phyloP scores from a whole-genome alignment of 1,140 invertebrate genomes.

The Plodia interpunctella region DNA sequence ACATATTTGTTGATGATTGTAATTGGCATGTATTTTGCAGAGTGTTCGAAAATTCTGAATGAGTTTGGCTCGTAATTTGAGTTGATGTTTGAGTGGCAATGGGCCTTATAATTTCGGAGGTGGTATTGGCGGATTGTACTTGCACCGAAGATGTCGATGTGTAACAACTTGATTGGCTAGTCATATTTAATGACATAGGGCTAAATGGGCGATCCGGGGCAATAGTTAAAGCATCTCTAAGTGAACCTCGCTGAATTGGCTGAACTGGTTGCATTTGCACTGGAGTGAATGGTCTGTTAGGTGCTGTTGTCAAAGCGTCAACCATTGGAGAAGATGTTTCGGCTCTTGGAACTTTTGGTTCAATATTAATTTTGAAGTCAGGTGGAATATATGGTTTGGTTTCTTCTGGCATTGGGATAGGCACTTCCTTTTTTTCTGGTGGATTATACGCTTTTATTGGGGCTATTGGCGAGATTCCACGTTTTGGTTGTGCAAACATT shows the following conservation, averaged over 20 bases:
- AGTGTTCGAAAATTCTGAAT: conserved; percentile 41
- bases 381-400: conserved; percentile 80
- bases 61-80: conserved; percentile 34
- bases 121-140: conserved; percentile 27
- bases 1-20: conserved; percentile 55
- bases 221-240: conserved; percentile 83
- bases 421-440: conserved; percentile 50
- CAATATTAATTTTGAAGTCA: conserved; percentile 77
- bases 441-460: conserved; percentile 76
- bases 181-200: conserved; percentile 60
- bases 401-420: conserved; percentile 78
- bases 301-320: conserved; percentile 82
- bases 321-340: conserved; percentile 81
- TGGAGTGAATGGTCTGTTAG: conserved; percentile 81
- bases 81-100: conserved; percentile 42
- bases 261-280: conserved; percentile 32
- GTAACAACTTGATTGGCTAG: conserved; percentile 34
- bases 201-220: conserved; percentile 81
- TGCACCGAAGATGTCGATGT: conserved; percentile 33
- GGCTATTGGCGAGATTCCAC: conserved; percentile 62
- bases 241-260: conserved; percentile 67
- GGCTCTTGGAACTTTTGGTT: conserved; percentile 70
- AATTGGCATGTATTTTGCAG: conserved; percentile 61
- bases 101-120: conserved; percentile 40
- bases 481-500: conserved; percentile 44